Base-by-base conservation (phyloP, 1,140 invertebrate species). In the Teleogryllus occipitalis region DNA sequence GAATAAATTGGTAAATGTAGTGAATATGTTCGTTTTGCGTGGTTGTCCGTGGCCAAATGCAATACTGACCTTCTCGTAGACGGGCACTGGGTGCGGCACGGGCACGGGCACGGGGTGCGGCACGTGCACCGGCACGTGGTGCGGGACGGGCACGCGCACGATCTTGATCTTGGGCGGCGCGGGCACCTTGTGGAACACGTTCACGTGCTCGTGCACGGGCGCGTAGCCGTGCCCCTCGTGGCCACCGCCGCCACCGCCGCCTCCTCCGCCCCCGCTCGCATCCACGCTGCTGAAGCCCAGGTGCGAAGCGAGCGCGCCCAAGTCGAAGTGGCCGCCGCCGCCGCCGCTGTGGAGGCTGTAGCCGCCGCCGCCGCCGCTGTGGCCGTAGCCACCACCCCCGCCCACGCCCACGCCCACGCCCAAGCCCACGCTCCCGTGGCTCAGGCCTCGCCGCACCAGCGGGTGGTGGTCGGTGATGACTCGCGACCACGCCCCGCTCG, bases 131-230 rank as follows among this genome's bases (percentile, higher is more conserved):
- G 54, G 54, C 54, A 82, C 80, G 47, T 80, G 80, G n/a, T 79
- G 78, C n/a, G 81, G 81, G 0, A 82, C 80, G 54, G 80, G 81
- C 65, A 82, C 81, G 7, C 80, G 80, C 47, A 83, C 79, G n/a
- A 81, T 80, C 49, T 80, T 81, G 81, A 82, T 81, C 22, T 82
- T 78, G n/a, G 82, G 82, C 8, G 82, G 79, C 14, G 82, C 78
- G 8, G 82, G 77, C 8, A 81, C 80, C n/a, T 80, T 80, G n/a
- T 80, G 76, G 78, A 14, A 65, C 18, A 82, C 79, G 72, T 82
- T 81, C 0, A 81, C 79, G 14, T 82, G 80, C 72, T 82, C 80
- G 6, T 80, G 79, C 12, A 82, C 79, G 7, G 81, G 46, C 7
- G 81, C 77, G 74, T 47, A 27, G 18, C 76, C 18, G 54, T 74